phyloP scores from a whole-genome alignment of 2,113 vertebrate genomes.

The Tragelaphus strepsiceros region DNA sequence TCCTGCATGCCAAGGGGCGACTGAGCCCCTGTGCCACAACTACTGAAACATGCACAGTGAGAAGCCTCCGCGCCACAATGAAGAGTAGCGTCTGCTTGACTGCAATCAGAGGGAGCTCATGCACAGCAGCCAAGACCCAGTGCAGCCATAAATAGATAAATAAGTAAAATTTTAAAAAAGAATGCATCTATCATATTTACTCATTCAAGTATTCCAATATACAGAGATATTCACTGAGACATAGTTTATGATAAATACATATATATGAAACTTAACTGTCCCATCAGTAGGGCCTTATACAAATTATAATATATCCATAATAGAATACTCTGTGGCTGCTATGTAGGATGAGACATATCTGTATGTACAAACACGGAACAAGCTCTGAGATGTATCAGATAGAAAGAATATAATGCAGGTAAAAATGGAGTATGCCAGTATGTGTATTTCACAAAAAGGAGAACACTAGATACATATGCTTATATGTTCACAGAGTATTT shows the following conservation, averaged over 20 bases:
- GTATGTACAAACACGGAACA: not conserved
- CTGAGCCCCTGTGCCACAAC: not conserved
- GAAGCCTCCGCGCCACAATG: accelerated
- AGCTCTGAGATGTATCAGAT: not conserved
- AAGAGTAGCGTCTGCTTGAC: not conserved
- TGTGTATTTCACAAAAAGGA: not conserved
- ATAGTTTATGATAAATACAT: not conserved
- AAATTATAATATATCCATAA: not conserved
- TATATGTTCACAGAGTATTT: not conserved
- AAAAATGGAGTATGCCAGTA: not conserved
- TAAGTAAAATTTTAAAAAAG: not conserved
- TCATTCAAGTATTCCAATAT: not conserved
- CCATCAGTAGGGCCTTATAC: not conserved
- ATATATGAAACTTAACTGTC: not conserved
- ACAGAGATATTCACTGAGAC: not conserved
- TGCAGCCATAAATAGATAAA: not conserved
- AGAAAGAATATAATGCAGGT: not conserved
- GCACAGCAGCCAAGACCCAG: not conserved
- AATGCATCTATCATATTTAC: not conserved
- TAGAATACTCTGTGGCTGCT: not conserved
- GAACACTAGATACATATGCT: not conserved
- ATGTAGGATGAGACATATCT: not conserved
- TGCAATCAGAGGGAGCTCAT: not conserved
- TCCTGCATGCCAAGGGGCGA: not conserved
- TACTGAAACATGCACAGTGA: not conserved